A percentile compares a stretch with the other conserved stretches of the same genome.
These are phyloP conservation scores for Thymelicus sylvestris DNA, from an alignment of 2,888 invertebrate species.

Conservation along the genomic window DNA sequence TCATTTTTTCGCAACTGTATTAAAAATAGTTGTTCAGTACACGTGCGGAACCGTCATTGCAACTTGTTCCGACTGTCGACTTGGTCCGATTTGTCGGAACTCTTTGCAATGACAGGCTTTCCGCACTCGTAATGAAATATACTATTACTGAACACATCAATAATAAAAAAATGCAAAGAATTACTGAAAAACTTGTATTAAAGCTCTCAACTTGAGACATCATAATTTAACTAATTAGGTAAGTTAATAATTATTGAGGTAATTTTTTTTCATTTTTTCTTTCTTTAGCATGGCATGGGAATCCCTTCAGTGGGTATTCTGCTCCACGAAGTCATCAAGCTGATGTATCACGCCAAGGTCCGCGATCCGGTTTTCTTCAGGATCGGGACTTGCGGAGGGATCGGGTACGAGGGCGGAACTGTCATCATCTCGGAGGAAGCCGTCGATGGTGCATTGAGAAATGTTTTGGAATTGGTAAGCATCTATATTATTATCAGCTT, in stretches of 20 bases:
- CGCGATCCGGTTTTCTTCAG: slow-evolving; percentile 96
- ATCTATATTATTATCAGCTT: neutral
- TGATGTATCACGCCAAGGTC: slow-evolving; percentile 95
- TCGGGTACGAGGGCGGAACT: slow-evolving; percentile 96
- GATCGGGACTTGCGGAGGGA: slow-evolving; percentile 96
- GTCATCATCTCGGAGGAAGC: slow-evolving; percentile 97
- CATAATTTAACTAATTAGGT: neutral
- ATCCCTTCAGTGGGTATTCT: slow-evolving; percentile 98
- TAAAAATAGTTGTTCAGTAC: too few species aligned
- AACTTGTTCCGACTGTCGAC: too few species aligned
- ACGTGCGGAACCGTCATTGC: too few species aligned
- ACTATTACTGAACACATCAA: too few species aligned
- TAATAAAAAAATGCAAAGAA: too few species aligned
- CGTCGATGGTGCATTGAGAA: slow-evolving; percentile 93
- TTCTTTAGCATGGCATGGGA: slow-evolving; percentile 97
- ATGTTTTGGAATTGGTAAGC: slow-evolving; percentile 91
- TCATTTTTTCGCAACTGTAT: too few species aligned
- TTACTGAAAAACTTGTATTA: too few species aligned
- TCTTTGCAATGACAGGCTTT: too few species aligned
- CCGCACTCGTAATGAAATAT: too few species aligned
- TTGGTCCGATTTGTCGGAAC: too few species aligned
- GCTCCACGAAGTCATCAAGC: slow-evolving; percentile 97
- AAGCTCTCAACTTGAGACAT: too few species aligned
- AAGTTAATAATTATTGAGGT: neutral
- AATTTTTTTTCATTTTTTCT: slow-evolving; percentile 10